These are phyloP conservation scores for Bergia sp. DNA, from an alignment of 92 coral and sea anemone species.

Conservation along the genomic window DNA sequence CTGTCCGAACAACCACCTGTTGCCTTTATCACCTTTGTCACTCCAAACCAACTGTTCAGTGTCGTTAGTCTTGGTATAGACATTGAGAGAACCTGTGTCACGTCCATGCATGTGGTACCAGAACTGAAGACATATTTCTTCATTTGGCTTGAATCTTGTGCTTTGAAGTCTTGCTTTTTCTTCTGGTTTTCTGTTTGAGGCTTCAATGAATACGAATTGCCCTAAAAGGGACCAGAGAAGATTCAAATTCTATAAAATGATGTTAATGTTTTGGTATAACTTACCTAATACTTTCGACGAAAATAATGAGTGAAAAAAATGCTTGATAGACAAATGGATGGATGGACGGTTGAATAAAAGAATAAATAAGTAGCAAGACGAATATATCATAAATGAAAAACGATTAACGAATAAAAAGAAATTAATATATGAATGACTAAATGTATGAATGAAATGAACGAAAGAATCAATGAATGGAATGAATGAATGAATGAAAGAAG, in stretches of 20 bases:
- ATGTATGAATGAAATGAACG: neutral
- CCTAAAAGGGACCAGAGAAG: constrained; percentile 3
- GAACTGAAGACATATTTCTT: constrained; percentile 17
- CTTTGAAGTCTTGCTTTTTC: constrained; percentile 6
- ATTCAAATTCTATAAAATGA: too few relatives aligned
- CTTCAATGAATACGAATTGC: neutral
- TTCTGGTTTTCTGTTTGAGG: neutral
- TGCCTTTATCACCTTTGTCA: neutral
- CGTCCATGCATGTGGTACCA: constrained; percentile 17
- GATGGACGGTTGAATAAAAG: neutral
- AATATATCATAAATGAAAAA: too few relatives aligned
- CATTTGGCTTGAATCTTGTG: neutral
- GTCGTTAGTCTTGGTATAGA: neutral
- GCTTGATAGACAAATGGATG: neutral
- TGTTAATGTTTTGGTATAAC: too few relatives aligned
- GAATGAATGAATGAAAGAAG: neutral
- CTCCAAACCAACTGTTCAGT: constrained; percentile 10
- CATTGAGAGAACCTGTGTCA: neutral
- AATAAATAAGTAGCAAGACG: too few relatives aligned
- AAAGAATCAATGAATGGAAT: neutral
- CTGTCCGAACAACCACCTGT: constrained; percentile 5
- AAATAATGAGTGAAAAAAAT: neutral
- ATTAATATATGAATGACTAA: too few relatives aligned
- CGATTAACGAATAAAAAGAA: too few relatives aligned
- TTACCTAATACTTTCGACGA: too few relatives aligned